Conservation (phyloP, 2,888 invertebrate genomes). For the Tetragnatha montana region DNA sequence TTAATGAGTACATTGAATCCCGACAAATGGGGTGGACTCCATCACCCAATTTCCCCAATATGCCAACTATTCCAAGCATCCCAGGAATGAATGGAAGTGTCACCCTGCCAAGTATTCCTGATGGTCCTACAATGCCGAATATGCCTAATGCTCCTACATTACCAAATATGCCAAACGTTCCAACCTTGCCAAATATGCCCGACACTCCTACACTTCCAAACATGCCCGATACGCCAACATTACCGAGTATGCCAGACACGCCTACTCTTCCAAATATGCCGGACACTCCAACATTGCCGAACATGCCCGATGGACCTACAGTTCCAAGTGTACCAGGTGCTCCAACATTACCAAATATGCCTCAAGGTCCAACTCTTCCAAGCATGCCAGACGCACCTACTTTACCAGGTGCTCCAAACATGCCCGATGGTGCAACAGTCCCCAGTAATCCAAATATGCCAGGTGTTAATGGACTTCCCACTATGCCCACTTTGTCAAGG, state of each 20-base stretch:
- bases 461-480: not conserved
- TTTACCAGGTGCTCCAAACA: not conserved
- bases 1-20: not conserved
- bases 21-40: not conserved
- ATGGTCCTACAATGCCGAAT: not conserved
- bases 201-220: not conserved
- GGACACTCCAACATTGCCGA: not conserved
- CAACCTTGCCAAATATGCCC: conserved; percentile 30
- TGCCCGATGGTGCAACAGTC: not conserved
- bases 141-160: conserved; percentile 1
- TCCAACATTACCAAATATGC: not conserved
- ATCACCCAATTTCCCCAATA: conserved; percentile 7
- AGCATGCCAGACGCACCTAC: conserved; percentile 1
- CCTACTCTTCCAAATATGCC: conserved; percentile 34
- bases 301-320: not conserved
- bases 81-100: not conserved
- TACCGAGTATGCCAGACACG: not conserved
- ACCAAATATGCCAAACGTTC: not conserved
- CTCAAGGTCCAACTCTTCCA: not conserved
- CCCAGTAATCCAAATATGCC: not conserved
- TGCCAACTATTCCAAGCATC: not conserved
- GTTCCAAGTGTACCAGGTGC: conserved; percentile 17
- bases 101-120: conserved; percentile 2
- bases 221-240: not conserved
- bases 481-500: not conserved